Evolutionary conservation across 2,888 invertebrate species (phyloP), one percentile per base, ranked within the genome.

Genomic region (Dysmachus trigonus): DNA sequence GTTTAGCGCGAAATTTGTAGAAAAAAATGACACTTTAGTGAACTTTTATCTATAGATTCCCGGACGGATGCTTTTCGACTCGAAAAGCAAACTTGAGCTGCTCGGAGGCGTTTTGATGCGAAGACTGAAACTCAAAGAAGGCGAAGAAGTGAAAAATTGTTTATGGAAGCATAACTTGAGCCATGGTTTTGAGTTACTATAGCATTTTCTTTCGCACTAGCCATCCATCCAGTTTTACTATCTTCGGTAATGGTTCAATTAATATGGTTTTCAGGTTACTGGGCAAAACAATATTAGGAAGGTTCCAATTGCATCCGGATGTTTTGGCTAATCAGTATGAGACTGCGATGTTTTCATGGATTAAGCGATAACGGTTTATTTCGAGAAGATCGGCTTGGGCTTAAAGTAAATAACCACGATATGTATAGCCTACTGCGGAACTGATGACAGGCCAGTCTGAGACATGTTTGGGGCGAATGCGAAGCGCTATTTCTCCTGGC

Each of bases 81-180:
- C 30, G 79, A 86, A 87, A 87, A 87, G 87, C 86, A 86, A 87
- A 81, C 82, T 77, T 76, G 82, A 77, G 77, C 74, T 47, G 76
- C 82, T 84, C 77, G 81, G 83, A 87, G 86, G 72, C 85, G 81
- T 87, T 87, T 87, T 79, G 85, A 85, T 85, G 86, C 86, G 53
- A 87, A 85, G 79, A 86, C 79, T 87, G 86, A 86, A 86, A 83
- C 83, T 41, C 53, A 72, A 85, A 53, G 53, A 47, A 85, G 74
- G 22, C 33, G 27, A 76, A 85, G 76, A 53, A 74, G 18, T 86
- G 85, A 88, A 87, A 86, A 87, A 87, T 86, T 88, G 86, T 88
- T 86, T 87, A 86, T 87, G 87, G 88, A 88, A 88, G 87, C 87
- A 87, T 87, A 88, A 87, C 87, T 87, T 85, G 7, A 41, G 47